Conservation (phyloP, 1,140 invertebrate genomes). For the Drosophila serrata region DNA sequence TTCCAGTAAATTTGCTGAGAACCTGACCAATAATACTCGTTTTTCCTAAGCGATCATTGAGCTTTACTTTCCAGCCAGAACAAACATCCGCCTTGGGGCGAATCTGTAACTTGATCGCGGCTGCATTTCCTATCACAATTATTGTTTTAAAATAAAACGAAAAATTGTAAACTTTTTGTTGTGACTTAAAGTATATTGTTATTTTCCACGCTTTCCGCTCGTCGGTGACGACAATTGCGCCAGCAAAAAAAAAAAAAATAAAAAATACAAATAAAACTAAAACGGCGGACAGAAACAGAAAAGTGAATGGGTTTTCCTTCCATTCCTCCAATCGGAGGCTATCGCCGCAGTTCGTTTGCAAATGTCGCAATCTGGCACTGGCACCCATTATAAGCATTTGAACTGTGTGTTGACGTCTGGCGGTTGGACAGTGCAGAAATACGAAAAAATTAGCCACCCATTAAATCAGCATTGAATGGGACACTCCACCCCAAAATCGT, state of each 20-base stretch:
- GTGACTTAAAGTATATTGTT: slow-evolving; percentile 26
- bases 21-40: slow-evolving; percentile 22
- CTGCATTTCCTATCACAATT: slow-evolving; percentile 36
- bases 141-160: slow-evolving; percentile 43
- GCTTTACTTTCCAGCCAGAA: slow-evolving; percentile 21
- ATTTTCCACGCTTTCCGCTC: slow-evolving; percentile 70
- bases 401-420: slow-evolving; percentile 46
- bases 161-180: slow-evolving; percentile 67
- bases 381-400: slow-evolving; percentile 53
- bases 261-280: slow-evolving; percentile 1
- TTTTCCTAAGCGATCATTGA: slow-evolving; percentile 17
- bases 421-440: slow-evolving; percentile 22
- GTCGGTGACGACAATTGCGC: slow-evolving; percentile 51
- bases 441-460: slow-evolving; percentile 50
- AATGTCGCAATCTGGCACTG: slow-evolving; percentile 76
- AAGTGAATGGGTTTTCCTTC: slow-evolving; percentile 72
- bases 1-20: slow-evolving; percentile 28
- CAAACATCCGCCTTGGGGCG: slow-evolving; percentile 40
- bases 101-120: slow-evolving; percentile 18
- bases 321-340: slow-evolving; percentile 49
- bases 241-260: slow-evolving; percentile 8
- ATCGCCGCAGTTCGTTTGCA: slow-evolving; percentile 65
- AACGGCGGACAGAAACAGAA: slow-evolving; percentile 59
- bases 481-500: neutral
- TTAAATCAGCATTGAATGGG: slow-evolving; percentile 59